Conservation (phyloP, 1,140 invertebrate species). For the Acromyrmex charruanus region DNA sequence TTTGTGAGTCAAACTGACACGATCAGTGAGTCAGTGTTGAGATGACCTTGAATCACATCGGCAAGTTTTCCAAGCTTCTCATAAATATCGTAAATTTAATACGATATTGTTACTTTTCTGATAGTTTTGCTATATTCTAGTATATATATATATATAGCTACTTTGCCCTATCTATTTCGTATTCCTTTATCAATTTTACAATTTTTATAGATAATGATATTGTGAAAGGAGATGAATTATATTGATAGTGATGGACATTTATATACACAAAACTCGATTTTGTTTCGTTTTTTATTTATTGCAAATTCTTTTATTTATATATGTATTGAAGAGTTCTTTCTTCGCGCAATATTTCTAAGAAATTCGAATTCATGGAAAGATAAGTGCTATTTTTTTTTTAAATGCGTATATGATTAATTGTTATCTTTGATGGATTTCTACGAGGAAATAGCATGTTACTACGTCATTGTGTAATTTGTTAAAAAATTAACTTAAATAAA, state of each 20-base stretch:
- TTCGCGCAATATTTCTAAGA: slow-evolving; percentile 7
- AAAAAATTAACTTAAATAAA: background rate
- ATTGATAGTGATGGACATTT: slow-evolving; percentile 1
- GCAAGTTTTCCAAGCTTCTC: background rate
- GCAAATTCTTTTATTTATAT: background rate
- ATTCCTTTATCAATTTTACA: background rate
- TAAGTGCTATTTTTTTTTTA: background rate
- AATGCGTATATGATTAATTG: slow-evolving; percentile 23
- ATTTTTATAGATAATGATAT: background rate
- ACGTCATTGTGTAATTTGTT: background rate
- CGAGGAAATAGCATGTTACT: background rate
- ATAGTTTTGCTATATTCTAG: background rate
- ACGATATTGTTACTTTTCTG: slow-evolving; percentile 19
- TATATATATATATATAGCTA: too few species aligned
- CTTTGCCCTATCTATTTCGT: background rate
- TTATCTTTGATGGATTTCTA: background rate
- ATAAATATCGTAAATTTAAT: background rate
- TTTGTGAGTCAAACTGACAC: slow-evolving; percentile 45
- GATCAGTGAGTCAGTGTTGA: slow-evolving; percentile 48
- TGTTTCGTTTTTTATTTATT: background rate
- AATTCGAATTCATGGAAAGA: slow-evolving; percentile 17
- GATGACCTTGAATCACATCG: slow-evolving; percentile 35
- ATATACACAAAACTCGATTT: background rate
- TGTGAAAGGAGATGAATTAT: background rate
- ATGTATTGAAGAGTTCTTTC: background rate